Base-by-base conservation (phyloP, 2,797 vertebrate species). In the Tragopan temminckii region DNA sequence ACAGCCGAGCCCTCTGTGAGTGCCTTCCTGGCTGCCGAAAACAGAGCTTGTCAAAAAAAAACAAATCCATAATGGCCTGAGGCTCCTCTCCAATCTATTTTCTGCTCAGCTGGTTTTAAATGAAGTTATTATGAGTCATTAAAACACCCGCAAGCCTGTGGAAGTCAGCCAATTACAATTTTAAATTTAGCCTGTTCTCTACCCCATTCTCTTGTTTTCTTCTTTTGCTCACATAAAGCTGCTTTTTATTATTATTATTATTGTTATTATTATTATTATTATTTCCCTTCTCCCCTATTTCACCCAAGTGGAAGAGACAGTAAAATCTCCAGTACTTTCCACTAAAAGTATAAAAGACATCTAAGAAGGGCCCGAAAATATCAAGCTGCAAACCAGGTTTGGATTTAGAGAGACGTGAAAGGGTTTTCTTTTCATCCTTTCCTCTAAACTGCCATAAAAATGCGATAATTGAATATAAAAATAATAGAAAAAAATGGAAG, bases 111-210 rank as follows among this genome's bases (percentile, higher is more conserved):
- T 99, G 99, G 99, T 99, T 99, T 99, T 99, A 99, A 99, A 99
- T 99, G 99, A 99, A 99, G 99, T 99, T 99, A 99, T 99, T 99
- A 99, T 99, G 99, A 99, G 99, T 99, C 99, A 99, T 99, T 99
- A 99, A 99, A 99, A 99, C 99, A 99, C 99, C 99, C 98, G 99
- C 99, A 98, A 99, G 99, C 99, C 99, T 98, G 99, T 99, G 99
- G 99, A 99, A 99, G 99, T 99, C 98, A 98, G 99, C 99, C 99
- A 99, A 99, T 99, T 99, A 99, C 99, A 98, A 99, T 99, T 99
- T 99, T 98, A 99, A 99, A 99, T 99, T 99, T 99, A 99, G 99
- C 98, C 98, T 97, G 97, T 98, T 99, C 98, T 98, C 98, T 97
- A 97, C 94, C 97, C 98, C 97, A 93, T 96, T 98, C 97, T 97